Base-by-base conservation (phyloP, 2,888 invertebrate genomes). In the Eupithecia centaureata region DNA sequence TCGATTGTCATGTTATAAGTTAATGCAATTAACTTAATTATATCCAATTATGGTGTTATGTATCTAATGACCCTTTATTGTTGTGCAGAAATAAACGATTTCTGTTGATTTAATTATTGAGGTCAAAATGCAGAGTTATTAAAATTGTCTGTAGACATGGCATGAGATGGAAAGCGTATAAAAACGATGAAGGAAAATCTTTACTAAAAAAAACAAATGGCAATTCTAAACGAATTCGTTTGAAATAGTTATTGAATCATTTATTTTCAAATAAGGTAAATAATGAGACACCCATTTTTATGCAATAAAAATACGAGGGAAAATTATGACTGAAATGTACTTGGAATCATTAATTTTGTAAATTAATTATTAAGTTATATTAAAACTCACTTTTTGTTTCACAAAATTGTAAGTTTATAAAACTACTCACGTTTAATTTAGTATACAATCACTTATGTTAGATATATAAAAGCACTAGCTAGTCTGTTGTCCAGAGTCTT, bases 21-120 rank as follows among this genome's bases (percentile, higher is more conserved):
- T 90, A 90, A 90, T 88, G 86, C 80, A 78, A 88, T 90, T 90
- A 87, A 79, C 76, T 82, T 88, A 91, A 91, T 91, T 84, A 85
- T 73, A 75, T 71, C 82, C 85, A 80, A 88, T 92, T 90, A 86
- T 82, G 81, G 89, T 87, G 86, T 88, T 88, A 87, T 86, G 84
- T 78, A 79, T 78, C 73, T 89, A 91, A 90, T 89, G 83, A 87
- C 78, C 75, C 51, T 75, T 81, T 78, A 83, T 87, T 86, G 73
- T 71, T 72, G 28, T 67, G 69, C 33, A 63, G 65, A 65, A 76
- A 76, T 74, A 73, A 75, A 72, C 62, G 60, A 70, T 78, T 79
- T 73, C 67, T 60, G 42, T 60, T 52, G 70, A 71, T 72, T 74
- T 58, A 73, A 71, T 73, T 74, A 42, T 52, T 64, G 61, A 58